Percentiles rank a stretch among this genome's conserved stretches.
Conservation (phyloP, 2,113 vertebrate species). For the Garra rufa region DNA sequence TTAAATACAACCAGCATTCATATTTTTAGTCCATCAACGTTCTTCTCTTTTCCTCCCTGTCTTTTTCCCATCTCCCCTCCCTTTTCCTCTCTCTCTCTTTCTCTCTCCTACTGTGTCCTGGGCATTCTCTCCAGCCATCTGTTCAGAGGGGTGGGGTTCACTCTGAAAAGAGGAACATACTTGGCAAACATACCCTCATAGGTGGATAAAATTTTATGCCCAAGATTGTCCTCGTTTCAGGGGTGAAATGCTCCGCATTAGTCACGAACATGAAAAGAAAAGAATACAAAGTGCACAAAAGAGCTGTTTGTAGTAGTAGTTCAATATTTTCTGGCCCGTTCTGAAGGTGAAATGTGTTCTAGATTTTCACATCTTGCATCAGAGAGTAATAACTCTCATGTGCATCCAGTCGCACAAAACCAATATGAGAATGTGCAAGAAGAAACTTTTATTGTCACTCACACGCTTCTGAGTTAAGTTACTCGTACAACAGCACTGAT, state of each 20-base stretch:
- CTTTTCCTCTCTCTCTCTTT: slow-evolving; percentile 42
- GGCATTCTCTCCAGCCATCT: slow-evolving; percentile 74
- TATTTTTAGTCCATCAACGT: slow-evolving; percentile 38
- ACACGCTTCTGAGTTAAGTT: neutral
- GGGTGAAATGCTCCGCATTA: neutral
- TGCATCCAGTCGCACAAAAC: neutral
- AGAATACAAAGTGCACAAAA: slow-evolving; percentile 51
- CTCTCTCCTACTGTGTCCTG: slow-evolving; percentile 71
- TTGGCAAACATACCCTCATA: slow-evolving; percentile 71
- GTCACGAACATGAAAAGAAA: slow-evolving; percentile 48
- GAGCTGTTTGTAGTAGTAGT: slow-evolving; percentile 60
- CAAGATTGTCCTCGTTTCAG: slow-evolving; percentile 70
- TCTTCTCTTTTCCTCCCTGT: slow-evolving; percentile 41
- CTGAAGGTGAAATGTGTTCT: slow-evolving; percentile 36
- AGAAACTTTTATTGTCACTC: neutral
- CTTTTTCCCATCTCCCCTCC: slow-evolving; percentile 55
- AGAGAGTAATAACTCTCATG: slow-evolving; percentile 16
- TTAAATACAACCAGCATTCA: neutral
- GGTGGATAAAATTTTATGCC: slow-evolving; percentile 72
- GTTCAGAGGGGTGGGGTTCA: slow-evolving; percentile 71
- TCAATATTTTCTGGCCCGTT: slow-evolving; percentile 7
- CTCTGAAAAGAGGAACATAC: slow-evolving; percentile 74
- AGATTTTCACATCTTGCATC: slow-evolving; percentile 36
- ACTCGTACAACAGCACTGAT: neutral
- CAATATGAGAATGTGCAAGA: slow-evolving; percentile 1